Conservation (phyloP, 2,113 vertebrate genomes). For the Crypturellus undulatus region DNA sequence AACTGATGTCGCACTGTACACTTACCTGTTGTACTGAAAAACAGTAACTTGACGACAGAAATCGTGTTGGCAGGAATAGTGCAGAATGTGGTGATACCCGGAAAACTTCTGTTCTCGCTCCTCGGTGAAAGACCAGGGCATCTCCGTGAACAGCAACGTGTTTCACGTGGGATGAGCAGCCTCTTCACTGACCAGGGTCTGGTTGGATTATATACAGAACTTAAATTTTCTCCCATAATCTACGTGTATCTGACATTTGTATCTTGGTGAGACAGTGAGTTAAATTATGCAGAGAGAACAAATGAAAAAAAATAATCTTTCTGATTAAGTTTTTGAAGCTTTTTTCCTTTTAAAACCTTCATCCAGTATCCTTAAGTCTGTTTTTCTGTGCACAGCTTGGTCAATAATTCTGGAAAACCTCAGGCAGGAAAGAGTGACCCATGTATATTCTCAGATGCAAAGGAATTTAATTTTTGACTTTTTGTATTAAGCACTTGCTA, state of each 20-base stretch:
- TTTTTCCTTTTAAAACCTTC: neutral
- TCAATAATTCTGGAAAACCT: conserved; percentile 74
- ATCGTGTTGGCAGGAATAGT: conserved; percentile 36
- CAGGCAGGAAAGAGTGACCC: conserved; percentile 65
- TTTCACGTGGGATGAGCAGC: conserved; percentile 26
- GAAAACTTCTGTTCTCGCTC: neutral
- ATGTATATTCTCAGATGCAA: conserved; percentile 52
- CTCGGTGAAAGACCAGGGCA: neutral
- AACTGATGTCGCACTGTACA: conserved; percentile 60
- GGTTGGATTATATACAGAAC: conserved; percentile 6
- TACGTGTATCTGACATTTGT: neutral
- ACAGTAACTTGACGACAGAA: conserved; percentile 3
- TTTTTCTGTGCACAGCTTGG: conserved; percentile 60
- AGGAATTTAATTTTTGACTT: conserved; percentile 67
- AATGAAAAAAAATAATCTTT: neutral
- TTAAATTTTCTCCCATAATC: neutral
- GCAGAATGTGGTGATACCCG: neutral
- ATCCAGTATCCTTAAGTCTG: neutral
- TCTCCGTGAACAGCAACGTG: neutral
- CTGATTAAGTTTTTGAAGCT: neutral
- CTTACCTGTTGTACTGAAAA: conserved; percentile 43
- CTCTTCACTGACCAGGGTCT: conserved; percentile 17
- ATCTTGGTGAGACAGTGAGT: neutral
- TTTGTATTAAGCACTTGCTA: conserved; percentile 69
- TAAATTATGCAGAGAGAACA: neutral